A percentile compares a stretch with the other conserved stretches of the same genome.
Conservation (phyloP, 2,113 vertebrate genomes). For the Cranoglanis bouderius region DNA sequence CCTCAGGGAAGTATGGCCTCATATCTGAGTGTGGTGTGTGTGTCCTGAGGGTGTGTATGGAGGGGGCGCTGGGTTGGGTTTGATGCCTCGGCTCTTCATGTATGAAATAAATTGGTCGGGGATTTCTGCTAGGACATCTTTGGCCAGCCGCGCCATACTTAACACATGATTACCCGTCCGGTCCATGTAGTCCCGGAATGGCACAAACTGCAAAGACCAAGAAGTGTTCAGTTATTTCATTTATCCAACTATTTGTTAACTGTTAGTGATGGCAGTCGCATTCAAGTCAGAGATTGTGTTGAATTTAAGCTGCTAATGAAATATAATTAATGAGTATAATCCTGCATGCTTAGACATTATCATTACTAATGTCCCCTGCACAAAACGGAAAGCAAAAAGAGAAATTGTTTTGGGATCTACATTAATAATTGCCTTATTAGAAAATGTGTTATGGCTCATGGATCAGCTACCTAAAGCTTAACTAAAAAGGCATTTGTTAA, state of each 20-base stretch:
- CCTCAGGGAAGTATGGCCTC: conserved; percentile 50
- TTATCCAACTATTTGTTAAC: background rate
- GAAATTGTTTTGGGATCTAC: conserved; percentile 23
- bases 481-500: conserved; percentile 16
- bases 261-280: background rate
- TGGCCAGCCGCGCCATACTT: conserved; percentile 90
- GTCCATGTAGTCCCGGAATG: conserved; percentile 91
- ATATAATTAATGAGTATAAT: background rate
- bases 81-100: conserved; percentile 85
- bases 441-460: conserved; percentile 21
- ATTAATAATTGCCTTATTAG: conserved; percentile 34
- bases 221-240: background rate
- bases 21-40: conserved; percentile 80
- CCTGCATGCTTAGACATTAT: conserved; percentile 22
- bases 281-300: background rate
- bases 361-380: conserved; percentile 6
- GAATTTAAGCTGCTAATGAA: conserved; percentile 20
- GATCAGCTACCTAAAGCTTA: conserved; percentile 22
- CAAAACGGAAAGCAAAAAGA: background rate
- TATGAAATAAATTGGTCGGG: conserved; percentile 93
- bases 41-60: conserved; percentile 77
- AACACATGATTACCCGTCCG: conserved; percentile 87
- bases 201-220: conserved; percentile 80
- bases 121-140: conserved; percentile 91
- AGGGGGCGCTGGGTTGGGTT: conserved; percentile 76